Base-by-base conservation (phyloP, 2,113 vertebrate genomes). In the Sander vitreus region DNA sequence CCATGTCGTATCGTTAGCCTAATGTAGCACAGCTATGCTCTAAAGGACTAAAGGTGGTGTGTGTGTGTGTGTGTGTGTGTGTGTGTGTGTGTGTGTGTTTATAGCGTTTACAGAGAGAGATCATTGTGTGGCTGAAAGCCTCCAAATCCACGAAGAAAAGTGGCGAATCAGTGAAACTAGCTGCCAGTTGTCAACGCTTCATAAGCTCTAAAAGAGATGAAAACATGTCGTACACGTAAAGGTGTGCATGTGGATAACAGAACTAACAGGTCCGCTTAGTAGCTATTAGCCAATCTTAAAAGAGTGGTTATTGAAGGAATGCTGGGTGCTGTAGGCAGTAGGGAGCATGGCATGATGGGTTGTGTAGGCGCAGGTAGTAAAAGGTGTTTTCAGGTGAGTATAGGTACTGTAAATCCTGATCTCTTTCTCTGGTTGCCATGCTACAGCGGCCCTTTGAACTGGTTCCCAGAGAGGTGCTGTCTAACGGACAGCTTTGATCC, bases 401-500 rank as follows among this genome's bases (percentile, higher is more conserved):
- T 50, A 63, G 73, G 59, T 81, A 64, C 74, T 78, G 78, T 58
- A 72, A 71, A 81, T 89, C 80, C 86, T 72, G 48, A 67, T 76
- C 64, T 79, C 65, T 68, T 43, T 83, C 73, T 18, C 23, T 15
- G 57, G 86, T 72, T 87, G 90, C 85, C 53, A 6, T 23, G 75
- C 95, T 98, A 99, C 96, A 99, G 96, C 2, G 98, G 98, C 55
- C 97, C 97, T 96, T 99, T 99, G 95, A 99, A 99, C 95, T 99
- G 98, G 94, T 99, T 99, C 87, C 98, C 98, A 0, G 98, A 98
- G 91, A 99, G 97, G 63, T 99, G 98, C 93, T 99, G 98, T 85
- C 97, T 94, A 94, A 99, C 96, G 80, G 98, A 99, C 80, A 97
- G 97, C 92, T 99, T 99, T 86, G 98, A 97, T 90, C 97, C 97